Conservation (phyloP, 2,888 invertebrate species). For the Bellardia pandia region DNA sequence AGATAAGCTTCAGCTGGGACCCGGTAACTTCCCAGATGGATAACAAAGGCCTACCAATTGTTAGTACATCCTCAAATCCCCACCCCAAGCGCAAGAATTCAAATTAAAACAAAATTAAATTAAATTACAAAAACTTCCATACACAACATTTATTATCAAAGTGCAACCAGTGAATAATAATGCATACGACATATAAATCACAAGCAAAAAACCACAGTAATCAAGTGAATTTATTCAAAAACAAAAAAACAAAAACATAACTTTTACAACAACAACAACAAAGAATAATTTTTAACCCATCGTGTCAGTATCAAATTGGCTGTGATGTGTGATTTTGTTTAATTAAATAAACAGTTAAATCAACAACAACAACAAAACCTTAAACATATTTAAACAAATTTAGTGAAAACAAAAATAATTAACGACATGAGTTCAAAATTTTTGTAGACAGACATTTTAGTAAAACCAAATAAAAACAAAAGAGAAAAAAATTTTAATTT, state of each 20-base stretch:
- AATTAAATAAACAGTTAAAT: constrained; percentile 46
- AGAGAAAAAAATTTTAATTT: constrained; percentile 1
- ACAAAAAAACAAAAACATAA: constrained; percentile 34
- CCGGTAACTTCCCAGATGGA: constrained; percentile 84
- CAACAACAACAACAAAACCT: constrained; percentile 36
- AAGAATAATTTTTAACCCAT: constrained; percentile 75
- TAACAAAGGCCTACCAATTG: constrained; percentile 84
- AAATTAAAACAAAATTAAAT: constrained; percentile 35
- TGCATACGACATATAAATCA: background rate
- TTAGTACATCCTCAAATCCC: constrained; percentile 77
- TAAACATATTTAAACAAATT: constrained; percentile 22
- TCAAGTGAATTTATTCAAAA: constrained; percentile 35
- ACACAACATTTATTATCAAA: constrained; percentile 26
- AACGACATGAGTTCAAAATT: constrained; percentile 58
- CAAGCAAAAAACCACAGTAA: constrained; percentile 23
- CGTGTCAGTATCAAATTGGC: constrained; percentile 82
- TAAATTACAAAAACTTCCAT: constrained; percentile 35
- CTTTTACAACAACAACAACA: constrained; percentile 52
- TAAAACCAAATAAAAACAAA: constrained; percentile 9
- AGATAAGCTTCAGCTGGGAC: constrained; percentile 85
- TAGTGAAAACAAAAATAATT: constrained; percentile 17
- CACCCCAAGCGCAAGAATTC: constrained; percentile 57
- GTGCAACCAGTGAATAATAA: constrained; percentile 4
- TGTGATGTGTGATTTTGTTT: constrained; percentile 80
- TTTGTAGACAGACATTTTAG: constrained; percentile 59